A percentile compares a stretch with the other conserved stretches of the same genome.
These are phyloP conservation scores for Coregonus ussuriensis DNA, from an alignment of 2,797 vertebrate species.

Conservation along the genomic window DNA sequence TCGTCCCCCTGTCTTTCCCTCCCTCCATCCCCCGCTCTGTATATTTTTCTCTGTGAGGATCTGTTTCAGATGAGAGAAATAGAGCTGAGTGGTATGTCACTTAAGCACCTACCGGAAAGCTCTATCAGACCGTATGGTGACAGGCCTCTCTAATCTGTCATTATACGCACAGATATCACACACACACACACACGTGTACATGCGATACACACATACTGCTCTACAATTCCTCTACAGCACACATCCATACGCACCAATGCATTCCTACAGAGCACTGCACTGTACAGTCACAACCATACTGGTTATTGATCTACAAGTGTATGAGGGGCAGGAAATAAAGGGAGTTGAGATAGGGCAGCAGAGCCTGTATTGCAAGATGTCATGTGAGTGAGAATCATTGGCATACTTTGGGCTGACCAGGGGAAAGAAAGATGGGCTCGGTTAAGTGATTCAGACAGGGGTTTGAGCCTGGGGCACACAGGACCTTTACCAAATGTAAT, in stretches of 20 bases:
- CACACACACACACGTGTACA: no score
- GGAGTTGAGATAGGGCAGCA: no score
- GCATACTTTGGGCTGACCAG: conserved; percentile 42
- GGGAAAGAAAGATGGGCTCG: conserved; percentile 32
- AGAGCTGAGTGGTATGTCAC: conserved; percentile 53
- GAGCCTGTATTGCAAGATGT: conserved; percentile 10
- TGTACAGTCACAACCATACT: no score
- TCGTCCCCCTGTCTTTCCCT: conserved; percentile 5
- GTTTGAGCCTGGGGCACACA: no score
- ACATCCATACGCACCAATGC: no score
- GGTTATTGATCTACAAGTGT: no score
- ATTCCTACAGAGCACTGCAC: no score
- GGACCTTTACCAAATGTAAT: no score
- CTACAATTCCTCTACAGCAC: no score
- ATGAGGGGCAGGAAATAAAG: no score
- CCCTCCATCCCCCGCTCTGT: no score
- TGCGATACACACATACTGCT: no score
- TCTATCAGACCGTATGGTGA: conserved; percentile 26
- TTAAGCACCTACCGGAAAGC: conserved; percentile 46
- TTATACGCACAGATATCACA: conserved; percentile 5
- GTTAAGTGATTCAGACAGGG: conserved; percentile 23
- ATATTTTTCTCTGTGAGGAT: conserved; percentile 20
- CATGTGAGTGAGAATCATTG: conserved; percentile 19
- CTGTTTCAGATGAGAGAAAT: conserved; percentile 47
- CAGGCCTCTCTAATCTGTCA: conserved; percentile 41